Conservation (phyloP, 1,140 invertebrate species). For the Scaptomyza graminum region DNA sequence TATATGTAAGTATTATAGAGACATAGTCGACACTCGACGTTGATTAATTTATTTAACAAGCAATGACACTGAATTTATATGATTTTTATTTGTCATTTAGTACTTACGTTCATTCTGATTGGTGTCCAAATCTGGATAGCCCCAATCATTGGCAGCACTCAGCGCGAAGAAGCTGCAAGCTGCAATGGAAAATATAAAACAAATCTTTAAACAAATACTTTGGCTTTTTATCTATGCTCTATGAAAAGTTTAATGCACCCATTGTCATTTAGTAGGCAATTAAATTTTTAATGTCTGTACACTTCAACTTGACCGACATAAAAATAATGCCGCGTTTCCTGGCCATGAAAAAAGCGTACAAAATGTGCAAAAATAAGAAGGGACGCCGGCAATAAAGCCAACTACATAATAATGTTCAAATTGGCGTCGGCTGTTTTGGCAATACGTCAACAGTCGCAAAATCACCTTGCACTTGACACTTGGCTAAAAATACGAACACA, state of each 20-base stretch:
- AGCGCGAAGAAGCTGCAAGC: constrained; percentile 47
- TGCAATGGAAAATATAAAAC: constrained; percentile 39
- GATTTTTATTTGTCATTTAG: constrained; percentile 34
- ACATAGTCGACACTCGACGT: constrained; percentile 34
- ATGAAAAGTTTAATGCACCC: constrained; percentile 41
- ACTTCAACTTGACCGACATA: constrained; percentile 62
- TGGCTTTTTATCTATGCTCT: constrained; percentile 1
- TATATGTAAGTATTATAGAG: background rate
- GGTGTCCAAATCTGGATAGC: constrained; percentile 72
- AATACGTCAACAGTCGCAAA: constrained; percentile 45
- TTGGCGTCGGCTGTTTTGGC: constrained; percentile 48
- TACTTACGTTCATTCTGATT: constrained; percentile 72
- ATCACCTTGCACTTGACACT: constrained; percentile 72
- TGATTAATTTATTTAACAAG: constrained; percentile 74
- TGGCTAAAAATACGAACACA: constrained; percentile 59
- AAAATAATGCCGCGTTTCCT: constrained; percentile 23
- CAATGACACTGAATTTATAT: constrained; percentile 21
- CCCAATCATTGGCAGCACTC: constrained; percentile 56
- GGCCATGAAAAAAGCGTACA: constrained; percentile 31
- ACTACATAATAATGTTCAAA: constrained; percentile 37
- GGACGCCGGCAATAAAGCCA: constrained; percentile 4
- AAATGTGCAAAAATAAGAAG: constrained; percentile 10
- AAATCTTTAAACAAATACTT: constrained; percentile 12
- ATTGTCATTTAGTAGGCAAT: constrained; percentile 21
- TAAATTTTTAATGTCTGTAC: constrained; percentile 18